These are phyloP conservation scores for Xerus rutilus DNA, from an alignment of 2,797 vertebrate species.

Conservation along the genomic window DNA sequence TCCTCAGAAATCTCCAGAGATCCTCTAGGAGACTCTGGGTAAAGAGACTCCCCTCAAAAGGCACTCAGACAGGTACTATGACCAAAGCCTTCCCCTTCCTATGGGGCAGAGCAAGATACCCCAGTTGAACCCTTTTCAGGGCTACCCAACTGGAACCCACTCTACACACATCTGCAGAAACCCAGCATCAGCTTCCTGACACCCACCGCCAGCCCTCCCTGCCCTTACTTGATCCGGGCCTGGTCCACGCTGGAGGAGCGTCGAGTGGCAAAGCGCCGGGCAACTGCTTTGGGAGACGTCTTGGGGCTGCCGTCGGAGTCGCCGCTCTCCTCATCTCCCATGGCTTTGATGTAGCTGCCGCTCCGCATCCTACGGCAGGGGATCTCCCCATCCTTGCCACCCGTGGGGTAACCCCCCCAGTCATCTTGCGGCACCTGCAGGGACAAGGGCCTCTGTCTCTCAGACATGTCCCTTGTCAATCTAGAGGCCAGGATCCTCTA, in stretches of 20 bases:
- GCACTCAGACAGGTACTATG: background rate
- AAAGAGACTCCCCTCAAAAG: background rate
- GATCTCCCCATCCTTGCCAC: slow-evolving; percentile 95
- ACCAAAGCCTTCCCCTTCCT: background rate
- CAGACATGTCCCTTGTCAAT: background rate
- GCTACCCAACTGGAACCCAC: background rate
- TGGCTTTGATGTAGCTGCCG: slow-evolving; percentile 99
- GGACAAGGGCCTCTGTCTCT: slow-evolving; percentile 72
- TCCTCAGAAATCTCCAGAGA: background rate
- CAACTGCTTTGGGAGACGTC: slow-evolving; percentile 94
- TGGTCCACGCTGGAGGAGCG: slow-evolving; percentile 98
- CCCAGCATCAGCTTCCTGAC: background rate
- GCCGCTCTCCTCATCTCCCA: slow-evolving; percentile 98
- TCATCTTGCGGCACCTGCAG: slow-evolving; percentile 97
- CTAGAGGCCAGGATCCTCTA: background rate
- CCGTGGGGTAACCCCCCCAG: slow-evolving; percentile 94
- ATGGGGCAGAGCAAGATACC: background rate
- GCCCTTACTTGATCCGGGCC: slow-evolving; percentile 92
- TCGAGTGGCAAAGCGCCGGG: slow-evolving; percentile 95
- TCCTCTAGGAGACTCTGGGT: background rate
- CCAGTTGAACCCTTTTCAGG: background rate
- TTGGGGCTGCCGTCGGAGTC: slow-evolving; percentile 97
- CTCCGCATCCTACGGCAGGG: slow-evolving; percentile 98
- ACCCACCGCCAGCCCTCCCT: background rate
- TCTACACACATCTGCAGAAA: background rate